Percentiles rank a stretch among this genome's conserved stretches.
These are phyloP conservation scores for Petrocephalus zakoni DNA, from an alignment of 2,113 vertebrate species.

Conservation along the genomic window DNA sequence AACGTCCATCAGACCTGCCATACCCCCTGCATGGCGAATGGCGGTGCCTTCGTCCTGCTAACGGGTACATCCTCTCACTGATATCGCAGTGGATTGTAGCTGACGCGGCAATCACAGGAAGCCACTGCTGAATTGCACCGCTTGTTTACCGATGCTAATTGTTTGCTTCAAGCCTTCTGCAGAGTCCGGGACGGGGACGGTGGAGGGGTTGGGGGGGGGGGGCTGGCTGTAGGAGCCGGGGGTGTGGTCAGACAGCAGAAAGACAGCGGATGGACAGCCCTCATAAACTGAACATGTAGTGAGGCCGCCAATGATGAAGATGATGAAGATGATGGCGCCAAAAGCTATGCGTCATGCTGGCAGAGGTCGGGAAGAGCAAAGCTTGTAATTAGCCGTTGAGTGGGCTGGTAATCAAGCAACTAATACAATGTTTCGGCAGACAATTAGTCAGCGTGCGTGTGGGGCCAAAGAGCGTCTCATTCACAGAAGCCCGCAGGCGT, in stretches of 20 bases:
- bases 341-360: conserved; percentile 53
- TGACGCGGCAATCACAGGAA: neutral
- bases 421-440: conserved; percentile 59
- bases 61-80: neutral
- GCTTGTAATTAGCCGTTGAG: conserved; percentile 61
- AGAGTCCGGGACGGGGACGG: neutral
- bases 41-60: neutral
- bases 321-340: conserved; percentile 33
- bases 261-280: neutral
- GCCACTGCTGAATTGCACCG: neutral
- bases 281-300: neutral
- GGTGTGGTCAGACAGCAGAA: neutral
- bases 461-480: conserved; percentile 36
- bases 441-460: conserved; percentile 54
- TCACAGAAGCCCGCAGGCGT: conserved; percentile 10
- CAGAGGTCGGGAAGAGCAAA: conserved; percentile 59
- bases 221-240: neutral
- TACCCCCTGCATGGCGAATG: neutral
- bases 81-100: neutral
- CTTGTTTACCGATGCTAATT: neutral
- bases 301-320: neutral
- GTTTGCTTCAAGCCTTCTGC: neutral
- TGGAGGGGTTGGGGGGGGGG: too few species aligned
- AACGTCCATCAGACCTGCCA: neutral
- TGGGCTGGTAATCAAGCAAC: conserved; percentile 59